Conservation (phyloP, 2,888 invertebrate species). For the Melikaiella ostensackeni region DNA sequence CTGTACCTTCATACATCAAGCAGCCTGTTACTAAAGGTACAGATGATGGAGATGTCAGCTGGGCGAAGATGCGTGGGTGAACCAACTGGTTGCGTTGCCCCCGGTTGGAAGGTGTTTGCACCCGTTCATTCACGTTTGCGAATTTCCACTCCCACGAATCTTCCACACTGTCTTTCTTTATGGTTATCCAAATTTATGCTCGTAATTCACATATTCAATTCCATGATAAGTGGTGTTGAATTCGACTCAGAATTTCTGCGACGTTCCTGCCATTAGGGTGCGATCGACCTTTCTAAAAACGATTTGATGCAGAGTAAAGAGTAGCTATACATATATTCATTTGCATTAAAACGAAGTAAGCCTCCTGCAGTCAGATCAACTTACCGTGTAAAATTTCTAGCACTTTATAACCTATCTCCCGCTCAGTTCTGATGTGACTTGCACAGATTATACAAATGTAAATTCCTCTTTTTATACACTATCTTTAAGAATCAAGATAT, state of each 20-base stretch:
- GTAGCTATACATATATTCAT: conserved; percentile 8
- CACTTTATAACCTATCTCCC: background rate
- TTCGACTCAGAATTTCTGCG: conserved; percentile 1
- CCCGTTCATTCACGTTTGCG: conserved; percentile 49
- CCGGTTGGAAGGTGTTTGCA: conserved; percentile 67
- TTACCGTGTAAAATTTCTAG: conserved; percentile 9
- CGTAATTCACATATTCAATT: conserved; percentile 13
- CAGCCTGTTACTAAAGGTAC: conserved; percentile 54
- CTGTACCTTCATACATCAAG: no score
- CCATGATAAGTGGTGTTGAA: background rate
- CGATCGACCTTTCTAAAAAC: conserved; percentile 8
- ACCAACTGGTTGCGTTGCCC: conserved; percentile 64
- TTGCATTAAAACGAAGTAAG: conserved; percentile 27
- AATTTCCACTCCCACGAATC: conserved; percentile 31
- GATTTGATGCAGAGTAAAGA: conserved; percentile 1
- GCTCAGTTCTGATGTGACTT: conserved; percentile 1
- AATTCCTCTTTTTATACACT: conserved; percentile 17
- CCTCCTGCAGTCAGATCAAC: conserved; percentile 26
- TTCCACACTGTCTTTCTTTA: conserved; percentile 1
- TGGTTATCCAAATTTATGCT: conserved; percentile 14
- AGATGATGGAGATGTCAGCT: conserved; percentile 73
- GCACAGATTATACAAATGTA: background rate
- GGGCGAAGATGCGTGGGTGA: conserved; percentile 71
- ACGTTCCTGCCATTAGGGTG: background rate
- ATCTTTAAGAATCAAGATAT: conserved; percentile 23